A percentile compares a stretch with the other conserved stretches of the same genome.
Conservation (phyloP, 2,797 vertebrate species). For the Manis crassicaudata region DNA sequence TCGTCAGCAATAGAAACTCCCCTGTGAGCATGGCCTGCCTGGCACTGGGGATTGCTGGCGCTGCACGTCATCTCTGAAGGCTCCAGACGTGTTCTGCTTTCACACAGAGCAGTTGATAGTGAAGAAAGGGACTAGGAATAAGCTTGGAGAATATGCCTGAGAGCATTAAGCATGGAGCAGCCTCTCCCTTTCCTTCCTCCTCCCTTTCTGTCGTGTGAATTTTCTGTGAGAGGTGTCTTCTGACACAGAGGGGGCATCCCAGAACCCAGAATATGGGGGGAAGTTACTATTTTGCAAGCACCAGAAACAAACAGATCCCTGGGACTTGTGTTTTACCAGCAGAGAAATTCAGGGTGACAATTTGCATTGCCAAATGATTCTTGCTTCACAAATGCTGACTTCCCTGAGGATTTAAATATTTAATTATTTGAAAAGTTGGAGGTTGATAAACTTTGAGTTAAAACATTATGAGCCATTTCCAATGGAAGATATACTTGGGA, state of each 20-base stretch:
- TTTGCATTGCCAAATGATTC: slow-evolving; percentile 58
- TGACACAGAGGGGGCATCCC: neutral
- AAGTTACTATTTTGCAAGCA: neutral
- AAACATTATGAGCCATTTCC: slow-evolving; percentile 67
- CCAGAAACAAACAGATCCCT: neutral
- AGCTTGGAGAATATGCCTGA: neutral
- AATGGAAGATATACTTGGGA: slow-evolving; percentile 49
- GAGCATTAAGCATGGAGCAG: neutral
- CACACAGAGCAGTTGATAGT: neutral
- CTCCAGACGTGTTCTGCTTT: neutral
- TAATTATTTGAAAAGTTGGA: slow-evolving; percentile 72
- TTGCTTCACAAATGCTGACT: slow-evolving; percentile 42
- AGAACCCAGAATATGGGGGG: neutral
- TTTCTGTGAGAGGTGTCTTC: neutral
- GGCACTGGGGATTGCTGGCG: neutral
- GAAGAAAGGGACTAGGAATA: neutral
- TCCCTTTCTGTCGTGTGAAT: neutral
- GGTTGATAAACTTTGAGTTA: slow-evolving; percentile 65
- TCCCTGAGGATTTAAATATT: slow-evolving; percentile 70
- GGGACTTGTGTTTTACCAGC: slow-evolving; percentile 54
- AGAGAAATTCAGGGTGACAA: slow-evolving; percentile 58
- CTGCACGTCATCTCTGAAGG: neutral
- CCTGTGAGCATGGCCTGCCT: neutral
- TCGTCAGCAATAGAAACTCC: rapidly evolving
- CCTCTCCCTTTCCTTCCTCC: neutral